These are phyloP conservation scores for Scomberomorus guttatus DNA, from an alignment of 2,797 vertebrate genomes.

Conservation along the genomic window DNA sequence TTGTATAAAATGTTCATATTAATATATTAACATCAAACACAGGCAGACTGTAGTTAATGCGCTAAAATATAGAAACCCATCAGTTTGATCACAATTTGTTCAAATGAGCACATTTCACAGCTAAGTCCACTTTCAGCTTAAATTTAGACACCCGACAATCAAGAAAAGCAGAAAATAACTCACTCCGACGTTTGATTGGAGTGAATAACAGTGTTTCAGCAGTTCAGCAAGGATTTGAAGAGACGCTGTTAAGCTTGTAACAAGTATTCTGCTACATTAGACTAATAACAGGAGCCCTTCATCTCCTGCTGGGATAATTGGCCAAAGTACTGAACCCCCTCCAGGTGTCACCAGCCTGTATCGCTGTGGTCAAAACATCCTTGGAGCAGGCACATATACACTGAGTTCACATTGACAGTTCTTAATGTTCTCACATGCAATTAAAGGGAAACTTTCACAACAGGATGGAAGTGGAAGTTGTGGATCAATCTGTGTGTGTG, in stretches of 20 bases:
- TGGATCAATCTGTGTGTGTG: conserved; percentile 12
- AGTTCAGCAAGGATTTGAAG: background rate
- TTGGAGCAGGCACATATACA: conserved; percentile 29
- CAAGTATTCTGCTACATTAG: conserved; percentile 29
- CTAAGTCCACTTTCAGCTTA: background rate
- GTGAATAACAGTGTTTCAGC: background rate
- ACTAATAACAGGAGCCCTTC: conserved; percentile 46
- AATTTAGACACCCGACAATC: background rate
- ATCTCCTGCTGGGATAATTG: conserved; percentile 57
- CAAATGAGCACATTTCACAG: background rate
- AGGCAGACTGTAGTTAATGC: background rate
- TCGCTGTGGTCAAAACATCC: conserved; percentile 42
- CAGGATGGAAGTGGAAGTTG: conserved; percentile 7
- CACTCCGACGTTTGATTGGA: background rate
- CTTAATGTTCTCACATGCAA: background rate
- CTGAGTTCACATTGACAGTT: conserved; percentile 2
- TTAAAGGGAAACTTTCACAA: conserved; percentile 21
- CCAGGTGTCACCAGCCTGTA: conserved; percentile 23
- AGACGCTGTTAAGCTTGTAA: conserved; percentile 13
- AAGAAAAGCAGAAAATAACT: conserved; percentile 19
- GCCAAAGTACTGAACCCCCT: conserved; percentile 26
- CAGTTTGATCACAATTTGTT: background rate
- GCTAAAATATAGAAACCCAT: background rate
- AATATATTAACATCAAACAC: background rate
- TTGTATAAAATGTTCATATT: background rate